Evolutionary conservation across 2,797 vertebrate species (phyloP), one percentile per base, ranked within the genome.

Genomic region (Smutsia temminckii): DNA sequence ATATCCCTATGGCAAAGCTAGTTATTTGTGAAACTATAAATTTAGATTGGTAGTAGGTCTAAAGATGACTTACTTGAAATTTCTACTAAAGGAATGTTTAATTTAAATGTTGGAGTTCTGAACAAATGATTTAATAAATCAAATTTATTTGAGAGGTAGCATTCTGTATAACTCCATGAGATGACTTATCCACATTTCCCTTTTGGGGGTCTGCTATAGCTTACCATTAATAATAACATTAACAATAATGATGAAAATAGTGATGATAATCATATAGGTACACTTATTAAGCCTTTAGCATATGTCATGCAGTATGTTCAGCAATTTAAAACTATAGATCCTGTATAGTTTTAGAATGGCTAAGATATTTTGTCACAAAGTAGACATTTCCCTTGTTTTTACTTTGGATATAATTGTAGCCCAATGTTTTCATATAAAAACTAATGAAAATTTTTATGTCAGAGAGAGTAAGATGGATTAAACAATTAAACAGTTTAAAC

Each of bases 1-100:
- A 3, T 64, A 40, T 61, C 5, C 9, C 63, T 71, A 11, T 57
- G 8, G 21, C 49, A 90, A 72, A 89, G 20, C 20, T 79, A 59
- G 64, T 85, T 88, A 88, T 74, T 74, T 79, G 20, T 71, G 29
- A 87, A 84, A n/a, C 8, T 77, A 55, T 53, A 57, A 7, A 46
- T 75, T 75, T 59, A 89, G 34, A 42, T 53, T 68, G 29, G 3
- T 11, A 27, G 14, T 85, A 61, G 69, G 3, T 72, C 37, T 85
- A 74, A 29, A 57, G 3, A 83, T 49, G n/a, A 78, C 16, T 64
- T 81, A 5, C n/a, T 29, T 78, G 4, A 77, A 40, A 18, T 64
- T 90, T 59, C 59, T 81, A 51, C 55, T 29, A 34, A 80, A 20
- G 16, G 2, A 25, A 32, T 51, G 2, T 29, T 95, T 80, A 8